A percentile compares a stretch with the other conserved stretches of the same genome.
Conservation (phyloP, 2,797 vertebrate genomes). For the Nannoperca obscura region DNA sequence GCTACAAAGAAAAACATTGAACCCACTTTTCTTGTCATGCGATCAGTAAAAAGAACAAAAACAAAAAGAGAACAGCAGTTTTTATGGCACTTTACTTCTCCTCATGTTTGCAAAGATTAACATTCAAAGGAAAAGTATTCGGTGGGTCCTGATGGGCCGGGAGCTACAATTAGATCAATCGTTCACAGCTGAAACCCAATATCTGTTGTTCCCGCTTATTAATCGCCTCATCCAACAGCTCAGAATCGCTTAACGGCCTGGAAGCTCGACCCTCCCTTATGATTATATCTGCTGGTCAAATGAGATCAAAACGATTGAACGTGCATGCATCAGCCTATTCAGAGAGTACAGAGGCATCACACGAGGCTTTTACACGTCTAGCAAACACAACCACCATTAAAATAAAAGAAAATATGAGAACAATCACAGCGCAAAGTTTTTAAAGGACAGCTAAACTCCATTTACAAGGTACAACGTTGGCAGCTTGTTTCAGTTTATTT, state of each 20-base stretch:
- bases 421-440: slow-evolving; percentile 52
- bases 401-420: slow-evolving; percentile 31
- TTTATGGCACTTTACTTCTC: slow-evolving; percentile 68
- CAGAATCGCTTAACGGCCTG: slow-evolving; percentile 35
- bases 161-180: slow-evolving; percentile 40
- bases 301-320: slow-evolving; percentile 42
- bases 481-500: slow-evolving; percentile 62
- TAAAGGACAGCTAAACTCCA: slow-evolving; percentile 57
- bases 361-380: slow-evolving; percentile 53
- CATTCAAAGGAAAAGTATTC: slow-evolving; percentile 71
- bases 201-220: slow-evolving; percentile 31
- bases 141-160: slow-evolving; percentile 19
- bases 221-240: slow-evolving; percentile 20
- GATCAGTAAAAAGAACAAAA: slow-evolving; percentile 22
- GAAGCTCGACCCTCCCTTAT: slow-evolving; percentile 25
- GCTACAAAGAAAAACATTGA: background rate
- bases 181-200: slow-evolving; percentile 57
- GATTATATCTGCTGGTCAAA: slow-evolving; percentile 43
- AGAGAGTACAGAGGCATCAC: slow-evolving; percentile 54
- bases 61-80: slow-evolving; percentile 13
- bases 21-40: slow-evolving; percentile 45
- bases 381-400: slow-evolving; percentile 66
- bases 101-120: slow-evolving; percentile 60
- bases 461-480: slow-evolving; percentile 58
- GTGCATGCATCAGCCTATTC: slow-evolving; percentile 62